Conservation (phyloP, 2,888 invertebrate genomes). For the Oscheius sp. region DNA sequence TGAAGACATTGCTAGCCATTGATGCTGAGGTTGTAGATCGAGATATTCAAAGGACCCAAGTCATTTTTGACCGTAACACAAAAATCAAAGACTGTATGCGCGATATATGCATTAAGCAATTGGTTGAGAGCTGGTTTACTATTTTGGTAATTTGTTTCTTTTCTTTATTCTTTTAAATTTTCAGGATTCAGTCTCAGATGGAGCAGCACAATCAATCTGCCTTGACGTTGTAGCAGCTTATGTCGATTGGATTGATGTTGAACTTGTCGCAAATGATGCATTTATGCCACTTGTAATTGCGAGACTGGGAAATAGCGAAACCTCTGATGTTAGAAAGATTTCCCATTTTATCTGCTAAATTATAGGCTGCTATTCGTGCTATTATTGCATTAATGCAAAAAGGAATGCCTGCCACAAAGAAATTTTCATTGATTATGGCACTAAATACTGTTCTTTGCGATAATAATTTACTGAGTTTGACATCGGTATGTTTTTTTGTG, state of each 20-base stretch:
- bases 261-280: slow-evolving; percentile 75
- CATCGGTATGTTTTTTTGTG: slow-evolving; percentile 36
- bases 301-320: slow-evolving; percentile 37
- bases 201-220: slow-evolving; percentile 67
- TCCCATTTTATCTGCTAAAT: neutral
- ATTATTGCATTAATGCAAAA: slow-evolving; percentile 75
- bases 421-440: slow-evolving; percentile 72
- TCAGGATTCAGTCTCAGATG: slow-evolving; percentile 30
- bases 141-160: slow-evolving; percentile 74
- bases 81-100: slow-evolving; percentile 76
- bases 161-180: neutral
- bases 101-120: slow-evolving; percentile 73
- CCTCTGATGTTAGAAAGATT: slow-evolving; percentile 50
- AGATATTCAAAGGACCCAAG: slow-evolving; percentile 71
- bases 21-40: slow-evolving; percentile 75
- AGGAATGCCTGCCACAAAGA: slow-evolving; percentile 76
- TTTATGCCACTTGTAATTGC: slow-evolving; percentile 74
- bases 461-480: slow-evolving; percentile 42
- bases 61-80: slow-evolving; percentile 74
- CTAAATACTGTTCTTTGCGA: slow-evolving; percentile 36
- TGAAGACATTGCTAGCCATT: slow-evolving; percentile 74
- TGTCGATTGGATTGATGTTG: slow-evolving; percentile 76
- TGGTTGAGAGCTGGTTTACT: slow-evolving; percentile 75
- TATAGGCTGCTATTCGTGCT: slow-evolving; percentile 73
- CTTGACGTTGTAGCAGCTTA: slow-evolving; percentile 75